Base-by-base conservation (phyloP, 2,888 invertebrate species). In the Merodon equestris region DNA sequence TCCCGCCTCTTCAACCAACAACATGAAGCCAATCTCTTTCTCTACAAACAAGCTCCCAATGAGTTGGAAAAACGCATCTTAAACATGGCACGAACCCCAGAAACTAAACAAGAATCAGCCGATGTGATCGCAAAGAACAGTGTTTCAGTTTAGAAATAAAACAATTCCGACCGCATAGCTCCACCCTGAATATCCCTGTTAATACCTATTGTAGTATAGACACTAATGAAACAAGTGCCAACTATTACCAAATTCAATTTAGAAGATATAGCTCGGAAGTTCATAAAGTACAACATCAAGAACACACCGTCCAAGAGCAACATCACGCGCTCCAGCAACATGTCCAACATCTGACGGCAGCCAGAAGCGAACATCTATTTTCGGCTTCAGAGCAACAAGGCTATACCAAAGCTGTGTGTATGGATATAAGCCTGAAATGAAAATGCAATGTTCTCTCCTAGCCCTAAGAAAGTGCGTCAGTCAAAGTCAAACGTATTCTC, bases 41-140 rank as follows among this genome's bases (percentile, higher is more conserved):
- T 73, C 3, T 83, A 84, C 4, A 85, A 85, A 34, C 82, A 83
- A 12, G 85, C 86, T 60, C 66, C 89, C 1, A 84, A 85, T 60
- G 85, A 88, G 82, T 85, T 88, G 68, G 89, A 90, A 82, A 85
- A 88, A 42, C 85, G 86, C 0, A 83, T 91, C 2, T 85, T 84
- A 38, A 83, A 83, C 1, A 72, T 85, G 58, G 86, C 88, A 51
- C 83, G 83, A n/a, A 76, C 83, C 34, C 51, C 86, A 3, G 71
- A 81, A 36, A 68, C 68, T 17, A 82, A 74, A n/a, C 60, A 82
- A 9, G 19, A 47, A 12, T 70, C 77, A 10, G n/a, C 71, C 1
- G 73, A 81, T 10, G 19, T 70, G 9, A 45, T 82, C 12, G 57
- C 61, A 9, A 61, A 72, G 12, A 7, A 7, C 45, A 9, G 38